Evolutionary conservation across 2,888 invertebrate species (phyloP), one percentile per base, ranked within the genome.

Genomic region (Hirtodrosophila alboralis): DNA sequence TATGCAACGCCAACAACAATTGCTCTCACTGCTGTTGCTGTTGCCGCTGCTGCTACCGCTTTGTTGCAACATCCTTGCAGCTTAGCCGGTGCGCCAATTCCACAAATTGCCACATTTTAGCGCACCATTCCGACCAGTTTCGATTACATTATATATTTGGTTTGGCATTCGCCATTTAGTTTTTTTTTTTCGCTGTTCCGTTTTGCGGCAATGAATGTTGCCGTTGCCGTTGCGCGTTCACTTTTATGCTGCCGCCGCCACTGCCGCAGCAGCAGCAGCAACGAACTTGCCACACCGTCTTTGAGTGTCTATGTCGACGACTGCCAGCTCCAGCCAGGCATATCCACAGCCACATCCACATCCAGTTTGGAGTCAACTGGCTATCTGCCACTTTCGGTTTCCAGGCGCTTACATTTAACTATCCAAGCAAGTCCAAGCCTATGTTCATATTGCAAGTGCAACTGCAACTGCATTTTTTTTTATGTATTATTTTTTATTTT

Each of bases 131-230:
- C 78, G 75, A 84, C 79, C 75, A 79, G 84, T 80, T 83, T 84
- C 83, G 85, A 84, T 83, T 78, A 84, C 85, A 80, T 75, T 75
- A 81, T 81, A 81, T 81, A 48, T 72, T 52, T 53, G 54, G 51
- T n/a, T 47, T 72, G 68, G 73, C 68, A 58, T 72, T 70, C 72
- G 70, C 59, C 71, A 48, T 45, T 57, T 52, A n/a, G 47, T 33
- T 67, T 63, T 43, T n/a, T n/a, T n/a, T n/a, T n/a, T n/a, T n/a
- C n/a, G 64, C 27, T 67, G 85, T 85, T 81, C 76, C 81, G 81
- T 83, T 85, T 85, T 85, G 83, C 85, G 84, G 79, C 81, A 81
- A 81, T 81, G 80, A 81, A 81, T 84, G 85, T 75, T 52, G 59
- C 59, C 37, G 40, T 60, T 34, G 28, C 23, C 26, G 59, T 36